Base-by-base conservation (phyloP, 2,888 invertebrate species). In the Arge pagana region DNA sequence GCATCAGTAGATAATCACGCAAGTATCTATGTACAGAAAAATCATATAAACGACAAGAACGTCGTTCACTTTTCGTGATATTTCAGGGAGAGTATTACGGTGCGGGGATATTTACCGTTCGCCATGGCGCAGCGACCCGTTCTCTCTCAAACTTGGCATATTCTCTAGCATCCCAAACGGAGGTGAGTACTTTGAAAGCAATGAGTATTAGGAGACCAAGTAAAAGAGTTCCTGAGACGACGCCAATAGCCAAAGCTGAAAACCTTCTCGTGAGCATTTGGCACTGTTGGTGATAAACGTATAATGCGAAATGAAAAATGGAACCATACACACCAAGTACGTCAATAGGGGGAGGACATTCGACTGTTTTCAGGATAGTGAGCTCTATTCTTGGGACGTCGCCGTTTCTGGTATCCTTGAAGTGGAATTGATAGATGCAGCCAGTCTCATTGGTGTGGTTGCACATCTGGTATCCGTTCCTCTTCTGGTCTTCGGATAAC, bases 171-270 rank as follows among this genome's bases (percentile, higher is more conserved):
- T 94, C 93, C 53, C 89, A 86, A 28, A 87, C 80, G 16, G 83
- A 82, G 0, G 89, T 88, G 26, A 86, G 67, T 35, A 88, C 69
- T 72, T 92, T 93, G 92, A 93, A 94, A 42, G 84, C 80, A 2
- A 90, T 73, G 21, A 93, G 76, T 3, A 88, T 78, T 2, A 85
- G 70, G 1, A 92, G 73, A 0, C 93, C 93, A 6, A 88, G 81
- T 4, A 90, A 64, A 1, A 94, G 82, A 21, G 91, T 85, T 7
- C 83, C 83, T 1, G 81, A 80, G 39, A 92, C 82, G 8, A 90
- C 85, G n/a, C 85, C 83, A 1, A 86, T 76, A 8, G 90, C 85
- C 54, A 86, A 84, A 50, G 83, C 89, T 85, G 71, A 53, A 78
- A 78, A n/a, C n/a, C n/a, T n/a, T n/a, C 36, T n/a, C 10, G 8